Evolutionary conservation across 2,113 vertebrate species (phyloP).

Genomic region (Oryzias melastigma): DNA sequence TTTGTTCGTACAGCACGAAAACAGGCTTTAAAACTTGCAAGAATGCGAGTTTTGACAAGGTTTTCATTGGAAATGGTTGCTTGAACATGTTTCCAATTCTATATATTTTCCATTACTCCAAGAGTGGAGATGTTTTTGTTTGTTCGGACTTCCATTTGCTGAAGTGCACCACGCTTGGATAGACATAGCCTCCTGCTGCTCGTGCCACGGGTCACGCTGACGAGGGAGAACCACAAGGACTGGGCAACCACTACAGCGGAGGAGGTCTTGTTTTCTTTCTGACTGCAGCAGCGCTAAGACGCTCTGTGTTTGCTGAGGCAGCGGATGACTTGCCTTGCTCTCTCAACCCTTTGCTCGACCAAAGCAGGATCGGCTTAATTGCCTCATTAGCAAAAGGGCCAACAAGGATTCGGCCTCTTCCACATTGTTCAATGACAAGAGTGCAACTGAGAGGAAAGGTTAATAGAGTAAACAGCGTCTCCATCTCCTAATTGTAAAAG

Average conservation of each 20-base stretch:
- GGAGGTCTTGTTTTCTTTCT: conserved; percentile 49
- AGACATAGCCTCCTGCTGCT: conserved; percentile 25
- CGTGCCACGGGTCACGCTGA: conserved; percentile 33
- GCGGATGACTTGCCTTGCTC: conserved; percentile 68
- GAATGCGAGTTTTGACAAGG: too few relatives aligned
- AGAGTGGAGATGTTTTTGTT: conserved; percentile 19
- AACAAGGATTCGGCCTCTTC: conserved; percentile 60
- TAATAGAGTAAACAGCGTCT: conserved; percentile 70
- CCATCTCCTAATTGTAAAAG: conserved; percentile 52
- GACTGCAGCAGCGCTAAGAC: conserved; percentile 39
- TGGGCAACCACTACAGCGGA: conserved; percentile 31
- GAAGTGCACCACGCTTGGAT: conserved; percentile 24
- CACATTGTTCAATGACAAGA: conserved; percentile 76
- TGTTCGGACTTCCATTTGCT: conserved; percentile 20
- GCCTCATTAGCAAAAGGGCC: conserved; percentile 77
- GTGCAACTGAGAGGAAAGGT: conserved; percentile 74
- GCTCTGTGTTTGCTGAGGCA: conserved; percentile 73
- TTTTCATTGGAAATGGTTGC: too few relatives aligned
- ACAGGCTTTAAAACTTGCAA: too few relatives aligned
- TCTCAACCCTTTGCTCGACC: conserved; percentile 53
- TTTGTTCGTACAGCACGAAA: too few relatives aligned
- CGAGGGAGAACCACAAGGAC: conserved; percentile 20
- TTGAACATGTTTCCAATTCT: too few relatives aligned
- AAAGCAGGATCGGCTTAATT: conserved; percentile 74
- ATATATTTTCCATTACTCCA: too few relatives aligned